Base-by-base conservation (phyloP, 2,797 vertebrate genomes). In the Myioborus miniatus region DNA sequence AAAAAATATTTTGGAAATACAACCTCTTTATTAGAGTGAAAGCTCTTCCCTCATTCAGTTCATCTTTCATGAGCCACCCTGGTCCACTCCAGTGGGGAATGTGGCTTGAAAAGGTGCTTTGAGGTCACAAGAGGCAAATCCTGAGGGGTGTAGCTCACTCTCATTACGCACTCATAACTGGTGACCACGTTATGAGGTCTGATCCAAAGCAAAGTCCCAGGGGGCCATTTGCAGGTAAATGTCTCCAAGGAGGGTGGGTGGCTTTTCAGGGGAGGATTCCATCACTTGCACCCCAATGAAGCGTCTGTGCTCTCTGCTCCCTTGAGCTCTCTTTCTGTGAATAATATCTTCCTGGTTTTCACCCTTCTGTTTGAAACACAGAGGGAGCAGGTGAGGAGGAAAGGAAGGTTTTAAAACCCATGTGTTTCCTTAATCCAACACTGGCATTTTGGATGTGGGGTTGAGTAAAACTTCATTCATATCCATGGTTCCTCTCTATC, bases 1-100 rank as follows among this genome's bases (percentile, higher is more conserved):
- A 97, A 96, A 97, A 56, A 96, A 68, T 68, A 80, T 50, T 94
- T 91, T 82, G 88, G 79, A 94, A 97, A 62, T 93, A 50, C 79
- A 82, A 89, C 87, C 81, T 91, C 69, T 95, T 85, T 76, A 60
- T 71, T 76, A 53, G 69, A 96, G 60, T 74, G 87, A 90, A 94
- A 93, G 64, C 44, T 82, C 68, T 90, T 94, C 91, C 74, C 88
- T 91, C 88, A 74, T 76, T 91, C 46, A 83, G 68, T n/a, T 87
- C 81, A 87, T 92, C 92, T 74, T 80, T 92, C 84, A 15, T 74
- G 46, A 97, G 86, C 87, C 75, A 72, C 75, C 67, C 91, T 94
- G 91, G 60, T 77, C 65, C 46, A 27, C 41, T 77, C 76, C 81
- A 94, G 76, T 11, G 77, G 89, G 74, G 80, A 90, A 93, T 52